These are phyloP conservation scores for Eubasilissa splendida DNA, from an alignment of 2,888 invertebrate genomes.

Conservation along the genomic window DNA sequence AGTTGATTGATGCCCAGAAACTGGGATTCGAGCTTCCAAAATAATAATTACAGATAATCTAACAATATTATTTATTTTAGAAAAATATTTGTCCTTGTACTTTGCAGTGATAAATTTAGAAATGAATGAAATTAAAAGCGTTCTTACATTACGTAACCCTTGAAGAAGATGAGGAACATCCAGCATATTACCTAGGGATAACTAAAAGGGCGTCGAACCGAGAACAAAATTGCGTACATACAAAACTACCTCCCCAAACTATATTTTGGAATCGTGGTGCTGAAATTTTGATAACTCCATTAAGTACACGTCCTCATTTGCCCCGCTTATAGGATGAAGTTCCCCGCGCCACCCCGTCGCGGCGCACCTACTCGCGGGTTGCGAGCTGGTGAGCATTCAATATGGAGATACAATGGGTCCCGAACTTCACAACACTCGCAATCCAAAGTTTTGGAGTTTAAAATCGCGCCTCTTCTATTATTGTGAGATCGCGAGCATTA, in stretches of 20 bases:
- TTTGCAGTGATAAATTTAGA: too few relatives aligned
- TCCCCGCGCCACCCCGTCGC: slow-evolving; percentile 18
- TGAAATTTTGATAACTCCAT: slow-evolving; percentile 43
- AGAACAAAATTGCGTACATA: slow-evolving; percentile 2
- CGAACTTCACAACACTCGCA: slow-evolving; percentile 32
- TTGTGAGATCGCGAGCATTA: slow-evolving; percentile 25
- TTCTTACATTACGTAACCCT: too few relatives aligned
- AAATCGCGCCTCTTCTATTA: slow-evolving; percentile 37
- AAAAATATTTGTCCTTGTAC: too few relatives aligned
- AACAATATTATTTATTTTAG: too few relatives aligned
- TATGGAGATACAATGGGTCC: slow-evolving; percentile 19
- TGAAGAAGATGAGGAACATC: too few relatives aligned
- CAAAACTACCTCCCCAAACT: slow-evolving; percentile 13
- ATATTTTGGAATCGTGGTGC: slow-evolving; percentile 24
- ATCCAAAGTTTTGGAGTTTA: slow-evolving; percentile 32
- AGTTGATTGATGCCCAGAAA: too few relatives aligned
- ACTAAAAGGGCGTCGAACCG: neutral
- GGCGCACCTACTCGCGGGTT: neutral
- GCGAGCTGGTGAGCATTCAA: slow-evolving; percentile 10
- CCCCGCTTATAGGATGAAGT: slow-evolving; percentile 27
- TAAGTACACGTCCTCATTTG: slow-evolving; percentile 26
- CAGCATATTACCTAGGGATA: too few relatives aligned
- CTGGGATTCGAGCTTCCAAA: too few relatives aligned
- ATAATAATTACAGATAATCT: too few relatives aligned
- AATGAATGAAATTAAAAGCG: too few relatives aligned